Evolutionary conservation across 2,797 vertebrate genomes (phyloP).

Genomic region (Mus caroli): DNA sequence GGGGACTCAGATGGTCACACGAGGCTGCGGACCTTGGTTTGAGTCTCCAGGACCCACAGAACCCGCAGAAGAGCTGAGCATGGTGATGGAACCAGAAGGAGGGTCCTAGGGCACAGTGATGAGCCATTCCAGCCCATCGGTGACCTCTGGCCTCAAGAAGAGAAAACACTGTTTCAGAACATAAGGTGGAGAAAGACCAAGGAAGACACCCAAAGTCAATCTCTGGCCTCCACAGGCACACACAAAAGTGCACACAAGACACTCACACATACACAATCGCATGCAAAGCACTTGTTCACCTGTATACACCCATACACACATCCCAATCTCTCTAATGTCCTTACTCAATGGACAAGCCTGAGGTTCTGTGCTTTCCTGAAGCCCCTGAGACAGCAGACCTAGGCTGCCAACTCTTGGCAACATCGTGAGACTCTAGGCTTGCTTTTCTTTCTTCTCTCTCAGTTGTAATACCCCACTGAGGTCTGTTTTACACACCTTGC

Average conservation of each 20-base stretch:
- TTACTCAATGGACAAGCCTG: background rate
- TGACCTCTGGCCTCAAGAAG: background rate
- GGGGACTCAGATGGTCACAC: background rate
- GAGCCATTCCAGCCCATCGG: background rate
- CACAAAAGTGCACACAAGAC: background rate
- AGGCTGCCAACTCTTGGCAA: background rate
- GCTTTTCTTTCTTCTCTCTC: slow-evolving; percentile 12
- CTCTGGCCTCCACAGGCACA: background rate
- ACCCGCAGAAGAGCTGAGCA: background rate
- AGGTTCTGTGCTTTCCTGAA: background rate
- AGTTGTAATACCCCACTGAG: background rate
- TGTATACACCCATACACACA: background rate
- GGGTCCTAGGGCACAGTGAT: background rate
- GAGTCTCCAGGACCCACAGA: background rate
- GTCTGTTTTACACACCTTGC: slow-evolving; percentile 26
- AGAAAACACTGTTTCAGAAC: background rate
- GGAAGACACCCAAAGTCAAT: background rate
- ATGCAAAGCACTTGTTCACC: background rate
- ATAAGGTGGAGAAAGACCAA: background rate
- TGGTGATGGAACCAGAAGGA: background rate
- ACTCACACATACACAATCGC: background rate
- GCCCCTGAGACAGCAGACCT: background rate
- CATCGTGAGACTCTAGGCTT: background rate
- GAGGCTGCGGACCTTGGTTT: background rate
- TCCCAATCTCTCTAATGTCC: background rate